phyloP scores from a whole-genome alignment of 2,797 vertebrate species.

The Botia kubotai region DNA sequence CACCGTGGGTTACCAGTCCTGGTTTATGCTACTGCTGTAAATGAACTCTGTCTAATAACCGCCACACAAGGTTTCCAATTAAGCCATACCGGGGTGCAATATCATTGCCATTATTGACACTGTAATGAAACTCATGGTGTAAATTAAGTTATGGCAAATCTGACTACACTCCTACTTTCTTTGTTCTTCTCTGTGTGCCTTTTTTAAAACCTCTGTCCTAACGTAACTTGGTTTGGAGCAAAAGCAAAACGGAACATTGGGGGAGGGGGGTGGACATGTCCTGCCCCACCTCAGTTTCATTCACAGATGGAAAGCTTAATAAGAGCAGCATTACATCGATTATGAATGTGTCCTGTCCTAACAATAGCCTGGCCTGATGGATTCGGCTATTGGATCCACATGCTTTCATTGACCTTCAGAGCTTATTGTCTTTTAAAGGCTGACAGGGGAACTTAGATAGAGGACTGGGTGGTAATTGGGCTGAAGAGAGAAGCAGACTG shows the following conservation, averaged over 20 bases:
- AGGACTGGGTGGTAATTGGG: slow-evolving; percentile 42
- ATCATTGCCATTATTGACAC: slow-evolving; percentile 9
- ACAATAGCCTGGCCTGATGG: slow-evolving; percentile 60
- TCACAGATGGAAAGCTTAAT: slow-evolving; percentile 54
- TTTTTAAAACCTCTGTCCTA: not conserved
- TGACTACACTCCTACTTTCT: not conserved
- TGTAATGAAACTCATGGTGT: not conserved
- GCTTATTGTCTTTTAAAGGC: slow-evolving; percentile 56
- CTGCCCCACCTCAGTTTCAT: slow-evolving; percentile 3
- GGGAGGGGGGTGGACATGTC: not conserved
- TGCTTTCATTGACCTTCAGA: slow-evolving; percentile 58
- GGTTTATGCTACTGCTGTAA: not conserved
- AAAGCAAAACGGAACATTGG: not conserved
- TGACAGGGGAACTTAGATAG: slow-evolving; percentile 26
- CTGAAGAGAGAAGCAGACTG: slow-evolving; percentile 36
- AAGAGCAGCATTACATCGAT: slow-evolving; percentile 54
- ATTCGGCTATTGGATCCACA: slow-evolving; percentile 56
- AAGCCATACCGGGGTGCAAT: not conserved
- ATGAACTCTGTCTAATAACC: not conserved
- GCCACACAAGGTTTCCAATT: slow-evolving; percentile 2
- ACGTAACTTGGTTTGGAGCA: not conserved
- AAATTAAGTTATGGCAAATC: not conserved
- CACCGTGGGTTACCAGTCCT: not conserved
- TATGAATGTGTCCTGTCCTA: slow-evolving; percentile 59
- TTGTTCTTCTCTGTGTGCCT: not conserved